Evolutionary conservation across 2,888 invertebrate genomes (phyloP), one percentile per base, ranked within the genome.

Genomic region (Trachelus iudaicus): DNA sequence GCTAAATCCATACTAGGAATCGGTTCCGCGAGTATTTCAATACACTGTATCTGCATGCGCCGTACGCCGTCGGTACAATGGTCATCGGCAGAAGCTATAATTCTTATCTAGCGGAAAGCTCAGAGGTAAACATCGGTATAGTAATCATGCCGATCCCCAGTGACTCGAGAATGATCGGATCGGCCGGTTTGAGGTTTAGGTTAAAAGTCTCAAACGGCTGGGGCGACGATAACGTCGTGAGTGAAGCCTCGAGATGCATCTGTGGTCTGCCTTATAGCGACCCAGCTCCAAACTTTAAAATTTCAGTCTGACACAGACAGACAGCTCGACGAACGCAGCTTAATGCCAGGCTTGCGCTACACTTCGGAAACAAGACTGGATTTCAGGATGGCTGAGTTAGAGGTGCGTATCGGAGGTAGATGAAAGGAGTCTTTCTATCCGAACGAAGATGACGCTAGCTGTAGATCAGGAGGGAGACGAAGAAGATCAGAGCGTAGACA

Each of bases 281-380:
- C 56, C 31, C 34, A 82, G 83, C 83, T 79, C 84, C 84, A 84
- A 84, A 87, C 85, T 87, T 87, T 86, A 84, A 83, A 84, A 85
- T 86, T 87, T 87, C 86, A 81, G 86, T 83, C 82, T 86, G 86
- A 86, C 86, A 56, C 56, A 87, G 85, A 82, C 87, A 80, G 84
- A 71, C 83, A 84, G 85, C 85, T 85, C 85, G 85, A 85, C 85
- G 85, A 80, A 82, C 83, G 78, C 80, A 86, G 85, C 83, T 81
- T 85, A 85, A 87, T 86, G 85, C 81, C 82, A 81, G 85, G 79
- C 80, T 80, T 69, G 33, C 77, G 81, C 81, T 83, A 71, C 81
- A 78, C 40, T 76, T 81, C 79, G 81, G 76, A 71, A 79, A 82
- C 56, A 56, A 56, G 56, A 56, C 56, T 56, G 56, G 56, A 56